Evolutionary conservation across 2,113 vertebrate species (phyloP).

Genomic region (Sinocyclocheilus anshuiensis): DNA sequence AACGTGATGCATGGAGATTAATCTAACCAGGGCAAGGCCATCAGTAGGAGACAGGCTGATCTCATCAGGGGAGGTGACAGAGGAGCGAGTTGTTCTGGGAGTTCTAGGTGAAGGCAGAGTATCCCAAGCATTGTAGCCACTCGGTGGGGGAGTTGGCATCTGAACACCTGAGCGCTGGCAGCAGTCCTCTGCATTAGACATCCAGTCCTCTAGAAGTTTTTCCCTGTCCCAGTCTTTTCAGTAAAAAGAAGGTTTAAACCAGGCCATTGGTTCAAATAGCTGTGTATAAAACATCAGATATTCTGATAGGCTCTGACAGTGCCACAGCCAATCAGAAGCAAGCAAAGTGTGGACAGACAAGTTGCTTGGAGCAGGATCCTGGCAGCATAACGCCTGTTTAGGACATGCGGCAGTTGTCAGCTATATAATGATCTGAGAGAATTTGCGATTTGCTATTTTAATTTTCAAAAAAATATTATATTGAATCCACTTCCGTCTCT

Average conservation of each 20-base stretch:
- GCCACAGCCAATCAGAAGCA: too few species aligned
- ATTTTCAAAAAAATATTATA: neutral
- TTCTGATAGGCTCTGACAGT: too few species aligned
- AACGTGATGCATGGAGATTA: neutral
- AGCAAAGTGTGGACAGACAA: too few species aligned
- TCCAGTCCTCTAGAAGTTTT: slow-evolving; percentile 96
- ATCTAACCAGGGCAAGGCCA: slow-evolving; percentile 83
- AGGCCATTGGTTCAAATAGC: too few species aligned
- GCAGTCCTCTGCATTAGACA: slow-evolving; percentile 90
- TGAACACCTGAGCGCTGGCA: slow-evolving; percentile 96
- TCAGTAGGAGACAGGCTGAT: slow-evolving; percentile 86
- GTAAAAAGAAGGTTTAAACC: neutral
- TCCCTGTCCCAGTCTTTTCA: slow-evolving; percentile 93
- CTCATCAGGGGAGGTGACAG: slow-evolving; percentile 90
- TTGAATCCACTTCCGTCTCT: too few species aligned
- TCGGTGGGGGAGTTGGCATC: slow-evolving; percentile 94
- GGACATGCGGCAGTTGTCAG: neutral
- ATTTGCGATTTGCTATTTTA: neutral
- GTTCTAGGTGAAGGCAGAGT: slow-evolving; percentile 91
- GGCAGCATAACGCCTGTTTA: too few species aligned
- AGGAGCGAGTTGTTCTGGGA: slow-evolving; percentile 89
- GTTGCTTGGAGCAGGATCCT: too few species aligned
- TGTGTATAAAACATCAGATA: too few species aligned
- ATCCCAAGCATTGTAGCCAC: slow-evolving; percentile 94
- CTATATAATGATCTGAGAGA: neutral